Percentiles rank a stretch among this genome's conserved stretches.
These are phyloP conservation scores for Eucera pruinosa DNA, from an alignment of 2,888 invertebrate species.

Conservation along the genomic window DNA sequence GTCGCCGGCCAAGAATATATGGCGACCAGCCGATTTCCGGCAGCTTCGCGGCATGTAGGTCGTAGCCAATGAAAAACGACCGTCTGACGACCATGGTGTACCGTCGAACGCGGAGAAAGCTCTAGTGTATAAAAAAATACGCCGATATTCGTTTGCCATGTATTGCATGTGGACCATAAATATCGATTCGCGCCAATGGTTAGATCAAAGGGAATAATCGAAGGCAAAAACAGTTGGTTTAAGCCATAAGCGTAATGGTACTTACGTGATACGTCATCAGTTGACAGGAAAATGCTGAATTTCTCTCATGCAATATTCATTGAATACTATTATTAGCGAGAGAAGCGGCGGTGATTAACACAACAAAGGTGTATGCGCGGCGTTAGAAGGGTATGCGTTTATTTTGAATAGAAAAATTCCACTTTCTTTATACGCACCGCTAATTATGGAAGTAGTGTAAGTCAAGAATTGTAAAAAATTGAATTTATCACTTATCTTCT, in stretches of 20 bases:
- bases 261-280: constrained; percentile 19
- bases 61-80: constrained; percentile 45
- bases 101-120: constrained; percentile 43
- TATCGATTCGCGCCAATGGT: constrained; percentile 15
- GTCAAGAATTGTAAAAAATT: too few relatives aligned
- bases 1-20: constrained; percentile 13
- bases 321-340: constrained; percentile 50
- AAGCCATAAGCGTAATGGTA: too few relatives aligned
- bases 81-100: constrained; percentile 23
- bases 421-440: too few relatives aligned
- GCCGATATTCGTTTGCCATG: constrained; percentile 28
- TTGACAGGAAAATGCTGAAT: constrained; percentile 28
- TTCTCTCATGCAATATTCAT: constrained; percentile 76
- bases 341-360: too few relatives aligned
- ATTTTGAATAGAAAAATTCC: too few relatives aligned
- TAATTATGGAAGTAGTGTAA: too few relatives aligned
- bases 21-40: constrained; percentile 43
- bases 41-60: constrained; percentile 39
- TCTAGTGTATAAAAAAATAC: constrained; percentile 21
- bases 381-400: too few relatives aligned
- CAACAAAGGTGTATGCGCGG: too few relatives aligned
- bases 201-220: background rate
- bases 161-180: constrained; percentile 26
- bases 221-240: background rate
- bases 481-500: too few relatives aligned